A percentile compares a stretch with the other conserved stretches of the same genome.
These are phyloP conservation scores for Phyllopteryx taeniolatus DNA, from an alignment of 2,113 vertebrate species.

Conservation along the genomic window DNA sequence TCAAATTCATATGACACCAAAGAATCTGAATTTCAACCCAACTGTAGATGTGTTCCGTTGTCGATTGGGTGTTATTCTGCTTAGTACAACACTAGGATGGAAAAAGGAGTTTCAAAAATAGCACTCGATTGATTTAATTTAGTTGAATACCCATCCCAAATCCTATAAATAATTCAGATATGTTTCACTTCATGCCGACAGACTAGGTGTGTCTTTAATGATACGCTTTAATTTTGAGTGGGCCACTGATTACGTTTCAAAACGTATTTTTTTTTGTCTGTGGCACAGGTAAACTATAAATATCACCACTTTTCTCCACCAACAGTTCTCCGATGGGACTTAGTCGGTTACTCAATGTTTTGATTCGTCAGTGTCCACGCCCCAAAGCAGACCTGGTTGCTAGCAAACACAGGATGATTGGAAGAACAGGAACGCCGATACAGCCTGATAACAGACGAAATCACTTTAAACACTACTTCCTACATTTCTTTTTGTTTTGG, in stretches of 20 bases:
- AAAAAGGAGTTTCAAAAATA: neutral
- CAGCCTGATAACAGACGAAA: neutral
- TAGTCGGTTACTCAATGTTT: conserved; percentile 26
- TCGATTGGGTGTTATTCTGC: too few species aligned
- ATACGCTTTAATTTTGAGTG: neutral
- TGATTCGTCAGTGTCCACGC: conserved; percentile 33
- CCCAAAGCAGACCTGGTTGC: conserved; percentile 54
- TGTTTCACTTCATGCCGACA: neutral
- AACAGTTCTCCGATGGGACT: conserved; percentile 18
- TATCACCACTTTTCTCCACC: conserved; percentile 6
- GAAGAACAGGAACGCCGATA: neutral
- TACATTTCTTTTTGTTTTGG: neutral
- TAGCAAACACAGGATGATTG: conserved; percentile 57
- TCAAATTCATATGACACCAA: too few species aligned
- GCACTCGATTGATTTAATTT: neutral
- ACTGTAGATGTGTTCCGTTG: too few species aligned
- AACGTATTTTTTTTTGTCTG: neutral
- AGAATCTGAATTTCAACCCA: too few species aligned
- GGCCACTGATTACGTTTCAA: neutral
- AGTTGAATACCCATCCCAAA: neutral
- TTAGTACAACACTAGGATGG: neutral
- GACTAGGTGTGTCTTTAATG: neutral
- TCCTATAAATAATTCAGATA: neutral
- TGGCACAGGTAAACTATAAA: conserved; percentile 23
- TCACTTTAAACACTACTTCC: neutral